These are phyloP conservation scores for Tenthredo livida DNA, from an alignment of 2,888 invertebrate species.

Conservation along the genomic window DNA sequence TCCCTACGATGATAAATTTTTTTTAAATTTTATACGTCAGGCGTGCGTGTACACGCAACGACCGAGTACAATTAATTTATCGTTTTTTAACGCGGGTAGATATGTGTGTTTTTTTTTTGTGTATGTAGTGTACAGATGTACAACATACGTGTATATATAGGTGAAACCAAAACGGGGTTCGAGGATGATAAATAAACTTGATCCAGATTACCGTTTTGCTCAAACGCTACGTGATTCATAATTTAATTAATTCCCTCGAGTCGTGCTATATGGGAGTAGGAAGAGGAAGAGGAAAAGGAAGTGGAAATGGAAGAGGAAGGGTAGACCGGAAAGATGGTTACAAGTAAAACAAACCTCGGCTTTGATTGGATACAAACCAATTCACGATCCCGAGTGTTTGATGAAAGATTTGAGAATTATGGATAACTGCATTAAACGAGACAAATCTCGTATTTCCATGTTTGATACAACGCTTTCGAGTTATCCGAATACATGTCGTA, in stretches of 20 bases:
- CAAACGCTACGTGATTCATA: slow-evolving; percentile 6
- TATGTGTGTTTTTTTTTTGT: background rate
- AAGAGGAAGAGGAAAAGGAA: background rate
- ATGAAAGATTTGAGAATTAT: background rate
- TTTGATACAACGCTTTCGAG: background rate
- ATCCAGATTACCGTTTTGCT: slow-evolving; percentile 14
- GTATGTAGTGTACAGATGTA: background rate
- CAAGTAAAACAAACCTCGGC: background rate
- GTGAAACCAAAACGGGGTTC: background rate
- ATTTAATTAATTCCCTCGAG: slow-evolving; percentile 25
- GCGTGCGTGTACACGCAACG: slow-evolving; percentile 6
- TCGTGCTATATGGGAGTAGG: background rate
- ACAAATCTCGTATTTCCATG: background rate
- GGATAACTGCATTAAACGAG: background rate
- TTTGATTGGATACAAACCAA: slow-evolving; percentile 4
- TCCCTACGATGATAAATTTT: background rate
- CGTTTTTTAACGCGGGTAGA: background rate
- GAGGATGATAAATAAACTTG: slow-evolving; percentile 24
- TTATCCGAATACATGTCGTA: background rate
- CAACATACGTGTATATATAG: background rate
- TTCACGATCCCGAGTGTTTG: background rate
- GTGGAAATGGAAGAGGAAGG: background rate
- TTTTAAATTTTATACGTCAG: background rate
- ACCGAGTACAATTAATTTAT: slow-evolving; percentile 1
- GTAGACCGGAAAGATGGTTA: background rate